These are phyloP conservation scores for Luscinia megarhynchos DNA, from an alignment of 2,797 vertebrate genomes.

Conservation along the genomic window DNA sequence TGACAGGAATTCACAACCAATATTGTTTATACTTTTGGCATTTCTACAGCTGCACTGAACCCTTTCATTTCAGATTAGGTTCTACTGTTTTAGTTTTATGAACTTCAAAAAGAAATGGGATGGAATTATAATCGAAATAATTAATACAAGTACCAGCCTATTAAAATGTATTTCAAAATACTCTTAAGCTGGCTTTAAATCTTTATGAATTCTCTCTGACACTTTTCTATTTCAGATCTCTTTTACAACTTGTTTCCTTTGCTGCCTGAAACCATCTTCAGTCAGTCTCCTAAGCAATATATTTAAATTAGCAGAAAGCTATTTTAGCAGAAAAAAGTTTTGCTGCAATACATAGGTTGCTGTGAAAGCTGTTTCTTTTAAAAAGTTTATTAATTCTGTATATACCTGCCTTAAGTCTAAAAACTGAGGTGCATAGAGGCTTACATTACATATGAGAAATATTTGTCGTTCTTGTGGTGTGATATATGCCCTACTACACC, in stretches of 20 bases:
- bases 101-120: background rate
- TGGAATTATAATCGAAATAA: background rate
- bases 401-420: background rate
- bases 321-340: background rate
- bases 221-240: background rate
- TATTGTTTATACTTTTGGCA: background rate
- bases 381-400: background rate
- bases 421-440: background rate
- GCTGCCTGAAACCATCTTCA: background rate
- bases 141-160: background rate
- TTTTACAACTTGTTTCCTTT: background rate
- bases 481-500: background rate
- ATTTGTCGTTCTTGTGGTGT: rapidly evolving
- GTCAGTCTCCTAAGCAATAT: background rate
- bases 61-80: background rate
- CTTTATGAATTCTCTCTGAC: background rate
- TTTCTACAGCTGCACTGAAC: background rate
- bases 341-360: background rate
- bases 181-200: background rate
- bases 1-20: background rate
- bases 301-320: background rate
- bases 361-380: background rate
- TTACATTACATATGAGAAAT: background rate
- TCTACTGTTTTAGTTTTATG: background rate
- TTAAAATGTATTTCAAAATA: background rate